Evolutionary conservation across 2,888 invertebrate genomes (phyloP).

Genomic region (Chrysolina haemoptera): DNA sequence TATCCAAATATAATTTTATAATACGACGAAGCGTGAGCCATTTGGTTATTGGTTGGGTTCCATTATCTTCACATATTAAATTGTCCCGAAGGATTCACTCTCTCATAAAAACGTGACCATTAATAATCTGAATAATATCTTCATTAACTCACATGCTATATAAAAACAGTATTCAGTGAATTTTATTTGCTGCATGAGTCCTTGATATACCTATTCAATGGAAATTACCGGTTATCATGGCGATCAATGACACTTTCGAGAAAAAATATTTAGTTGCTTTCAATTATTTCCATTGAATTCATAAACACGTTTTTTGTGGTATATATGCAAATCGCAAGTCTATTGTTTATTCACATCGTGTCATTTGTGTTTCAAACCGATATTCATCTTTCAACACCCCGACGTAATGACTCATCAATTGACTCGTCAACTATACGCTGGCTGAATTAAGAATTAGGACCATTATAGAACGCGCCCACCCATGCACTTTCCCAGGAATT

Average conservation of each 20-base stretch:
- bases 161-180: slow-evolving; percentile 1
- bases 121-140: slow-evolving; percentile 9
- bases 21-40: neutral
- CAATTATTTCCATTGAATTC: slow-evolving; percentile 39
- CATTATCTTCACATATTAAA: slow-evolving; percentile 4
- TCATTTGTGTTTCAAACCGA: slow-evolving; percentile 52
- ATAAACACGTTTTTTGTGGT: slow-evolving; percentile 39
- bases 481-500: slow-evolving; percentile 44
- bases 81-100: neutral
- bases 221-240: slow-evolving; percentile 7
- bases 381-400: slow-evolving; percentile 57
- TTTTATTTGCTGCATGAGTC: slow-evolving; percentile 4
- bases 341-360: slow-evolving; percentile 53
- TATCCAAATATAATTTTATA: neutral
- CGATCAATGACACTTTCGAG: slow-evolving; percentile 22
- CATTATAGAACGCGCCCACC: slow-evolving; percentile 44
- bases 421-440: slow-evolving; percentile 51
- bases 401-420: slow-evolving; percentile 58
- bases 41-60: neutral
- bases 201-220: slow-evolving; percentile 12
- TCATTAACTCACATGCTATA: slow-evolving; percentile 1
- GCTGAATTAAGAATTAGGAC: slow-evolving; percentile 44
- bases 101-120: slow-evolving; percentile 20
- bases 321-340: slow-evolving; percentile 39
- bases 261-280: slow-evolving; percentile 24